A percentile compares a stretch with the other conserved stretches of the same genome.
phyloP scores from a whole-genome alignment of 2,888 invertebrate species.

The Eupithecia pulchellata region DNA sequence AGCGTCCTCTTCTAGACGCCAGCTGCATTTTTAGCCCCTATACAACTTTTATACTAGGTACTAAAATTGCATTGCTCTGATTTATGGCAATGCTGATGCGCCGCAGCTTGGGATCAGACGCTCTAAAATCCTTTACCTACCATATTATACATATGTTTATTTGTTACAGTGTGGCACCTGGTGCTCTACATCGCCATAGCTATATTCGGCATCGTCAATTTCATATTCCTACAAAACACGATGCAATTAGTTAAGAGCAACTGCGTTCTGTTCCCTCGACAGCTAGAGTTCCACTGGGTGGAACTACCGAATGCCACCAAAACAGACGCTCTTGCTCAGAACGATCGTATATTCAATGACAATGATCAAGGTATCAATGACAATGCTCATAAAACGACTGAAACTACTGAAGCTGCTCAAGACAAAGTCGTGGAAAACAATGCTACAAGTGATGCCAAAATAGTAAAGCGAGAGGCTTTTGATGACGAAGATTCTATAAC shows the following conservation, averaged over 20 bases:
- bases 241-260: constrained; percentile 67
- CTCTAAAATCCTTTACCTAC: not conserved
- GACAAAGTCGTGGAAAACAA: constrained; percentile 34
- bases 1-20: no score
- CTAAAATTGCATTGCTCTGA: no score
- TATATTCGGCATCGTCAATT: constrained; percentile 71
- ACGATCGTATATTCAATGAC: not conserved
- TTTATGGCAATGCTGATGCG: no score
- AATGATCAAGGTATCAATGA: constrained; percentile 4
- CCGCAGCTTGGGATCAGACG: no score
- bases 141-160: no score
- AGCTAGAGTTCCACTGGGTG: constrained; percentile 64
- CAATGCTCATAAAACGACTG: constrained; percentile 43
- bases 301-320: constrained; percentile 49
- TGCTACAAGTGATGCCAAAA: constrained; percentile 42
- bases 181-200: constrained; percentile 67
- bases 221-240: constrained; percentile 70
- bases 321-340: constrained; percentile 49
- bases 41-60: no score
- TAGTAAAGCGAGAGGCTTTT: constrained; percentile 51
- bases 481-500: constrained; percentile 34
- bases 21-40: no score
- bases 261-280: constrained; percentile 68
- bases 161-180: constrained; percentile 74
- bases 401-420: constrained; percentile 50